Percentiles rank a stretch among this genome's conserved stretches.
Conservation (phyloP, 2,888 invertebrate genomes). For the Morpho achilles region DNA sequence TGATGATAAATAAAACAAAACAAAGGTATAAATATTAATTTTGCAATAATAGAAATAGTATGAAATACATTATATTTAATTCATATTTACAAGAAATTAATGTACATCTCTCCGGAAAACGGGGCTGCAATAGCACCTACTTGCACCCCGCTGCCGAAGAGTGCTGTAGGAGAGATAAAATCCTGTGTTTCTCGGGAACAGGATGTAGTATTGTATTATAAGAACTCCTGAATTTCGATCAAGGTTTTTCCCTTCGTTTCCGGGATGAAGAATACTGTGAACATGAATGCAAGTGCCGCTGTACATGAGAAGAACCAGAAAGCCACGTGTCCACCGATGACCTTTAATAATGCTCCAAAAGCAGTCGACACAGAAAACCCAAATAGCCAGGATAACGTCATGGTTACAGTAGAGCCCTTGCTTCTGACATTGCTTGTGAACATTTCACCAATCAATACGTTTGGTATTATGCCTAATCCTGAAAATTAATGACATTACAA, state of each 20-base stretch:
- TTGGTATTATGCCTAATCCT: slow-evolving; percentile 33
- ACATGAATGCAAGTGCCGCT: slow-evolving; percentile 74
- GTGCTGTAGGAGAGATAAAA: too few species aligned
- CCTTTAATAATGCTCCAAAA: slow-evolving; percentile 30
- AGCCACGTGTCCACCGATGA: slow-evolving; percentile 79
- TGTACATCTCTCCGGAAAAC: too few species aligned
- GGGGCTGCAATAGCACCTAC: too few species aligned
- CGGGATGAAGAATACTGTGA: slow-evolving; percentile 82
- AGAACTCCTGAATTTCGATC: slow-evolving; percentile 83
- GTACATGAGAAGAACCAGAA: slow-evolving; percentile 81
- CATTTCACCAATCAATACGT: slow-evolving; percentile 31
- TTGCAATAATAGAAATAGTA: too few species aligned
- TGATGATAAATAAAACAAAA: too few species aligned
- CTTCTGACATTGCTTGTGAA: slow-evolving; percentile 21
- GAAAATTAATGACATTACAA: background rate
- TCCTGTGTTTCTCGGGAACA: too few species aligned
- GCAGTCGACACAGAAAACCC: slow-evolving; percentile 28
- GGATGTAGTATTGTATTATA: background rate
- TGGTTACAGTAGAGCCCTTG: slow-evolving; percentile 29
- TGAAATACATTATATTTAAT: too few species aligned
- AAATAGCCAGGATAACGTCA: slow-evolving; percentile 26
- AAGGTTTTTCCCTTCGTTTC: slow-evolving; percentile 90
- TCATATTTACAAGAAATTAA: too few species aligned
- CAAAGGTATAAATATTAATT: too few species aligned
- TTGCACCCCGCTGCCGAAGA: too few species aligned